phyloP scores from a whole-genome alignment of 64 coral and sea anemone species.

The Montipora efflorescens region DNA sequence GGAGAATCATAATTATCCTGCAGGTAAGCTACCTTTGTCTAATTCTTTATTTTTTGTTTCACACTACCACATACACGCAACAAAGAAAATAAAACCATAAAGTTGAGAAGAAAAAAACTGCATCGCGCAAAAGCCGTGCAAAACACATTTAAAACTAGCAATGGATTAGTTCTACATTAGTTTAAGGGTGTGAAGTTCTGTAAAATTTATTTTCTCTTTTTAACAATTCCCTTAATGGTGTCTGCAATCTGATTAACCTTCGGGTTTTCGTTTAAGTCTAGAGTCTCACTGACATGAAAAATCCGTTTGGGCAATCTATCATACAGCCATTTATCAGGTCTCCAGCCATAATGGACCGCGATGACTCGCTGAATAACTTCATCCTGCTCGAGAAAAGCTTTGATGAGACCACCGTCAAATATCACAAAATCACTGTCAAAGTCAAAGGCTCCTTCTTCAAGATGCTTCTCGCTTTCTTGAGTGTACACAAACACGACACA shows the following conservation, averaged over 20 bases:
- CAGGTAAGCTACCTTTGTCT: too few species aligned
- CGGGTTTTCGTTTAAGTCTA: constrained; percentile 38
- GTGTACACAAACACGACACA: constrained; percentile 64
- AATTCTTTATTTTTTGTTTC: too few species aligned
- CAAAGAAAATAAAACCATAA: too few species aligned
- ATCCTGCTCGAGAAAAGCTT: constrained; percentile 60
- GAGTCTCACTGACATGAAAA: constrained; percentile 47
- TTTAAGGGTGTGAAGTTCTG: too few species aligned
- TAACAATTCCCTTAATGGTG: constrained; percentile 28
- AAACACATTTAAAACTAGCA: too few species aligned
- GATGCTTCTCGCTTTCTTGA: constrained; percentile 33
- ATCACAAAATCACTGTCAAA: constrained; percentile 35
- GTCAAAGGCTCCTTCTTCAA: constrained; percentile 46
- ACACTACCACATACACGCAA: too few species aligned
- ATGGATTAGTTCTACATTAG: too few species aligned
- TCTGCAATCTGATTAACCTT: constrained; percentile 59
- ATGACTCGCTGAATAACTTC: constrained; percentile 24
- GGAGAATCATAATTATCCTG: too few species aligned
- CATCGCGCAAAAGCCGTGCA: too few species aligned
- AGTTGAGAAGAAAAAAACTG: too few species aligned
- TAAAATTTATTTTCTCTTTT: background rate
- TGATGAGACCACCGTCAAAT: constrained; percentile 68
- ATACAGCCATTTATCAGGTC: constrained; percentile 46
- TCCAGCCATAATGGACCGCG: constrained; percentile 36
- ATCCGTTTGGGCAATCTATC: constrained; percentile 22